Evolutionary conservation across 2,113 vertebrate species (phyloP).

Genomic region (Theropithecus gelada): DNA sequence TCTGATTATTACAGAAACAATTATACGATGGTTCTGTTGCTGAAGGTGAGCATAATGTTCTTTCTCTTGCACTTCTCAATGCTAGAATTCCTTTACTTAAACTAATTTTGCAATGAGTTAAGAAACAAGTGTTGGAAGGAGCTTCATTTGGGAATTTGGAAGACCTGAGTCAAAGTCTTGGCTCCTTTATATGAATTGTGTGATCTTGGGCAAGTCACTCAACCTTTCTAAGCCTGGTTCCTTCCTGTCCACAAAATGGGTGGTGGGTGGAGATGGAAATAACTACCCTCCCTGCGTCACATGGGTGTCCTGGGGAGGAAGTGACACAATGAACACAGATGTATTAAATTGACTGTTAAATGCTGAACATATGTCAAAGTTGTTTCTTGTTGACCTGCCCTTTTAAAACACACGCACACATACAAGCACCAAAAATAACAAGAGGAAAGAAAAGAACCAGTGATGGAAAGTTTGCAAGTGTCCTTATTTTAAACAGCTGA

Average conservation of each 20-base stretch:
- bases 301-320: background rate
- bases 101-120: background rate
- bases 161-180: background rate
- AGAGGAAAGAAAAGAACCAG: background rate
- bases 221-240: background rate
- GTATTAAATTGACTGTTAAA: background rate
- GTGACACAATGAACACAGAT: background rate
- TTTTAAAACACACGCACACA: background rate
- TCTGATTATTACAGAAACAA: background rate
- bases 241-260: background rate
- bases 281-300: background rate
- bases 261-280: background rate
- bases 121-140: background rate
- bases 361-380: background rate
- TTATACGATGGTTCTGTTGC: background rate
- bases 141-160: background rate
- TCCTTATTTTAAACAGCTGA: background rate
- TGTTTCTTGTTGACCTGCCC: slow-evolving; percentile 9
- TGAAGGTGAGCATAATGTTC: background rate
- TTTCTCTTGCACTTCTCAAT: background rate
- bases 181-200: background rate
- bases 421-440: background rate
- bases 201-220: background rate
- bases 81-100: background rate
- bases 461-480: background rate